These are phyloP conservation scores for Cenopis cana DNA, from an alignment of 2,888 invertebrate species.

Conservation along the genomic window DNA sequence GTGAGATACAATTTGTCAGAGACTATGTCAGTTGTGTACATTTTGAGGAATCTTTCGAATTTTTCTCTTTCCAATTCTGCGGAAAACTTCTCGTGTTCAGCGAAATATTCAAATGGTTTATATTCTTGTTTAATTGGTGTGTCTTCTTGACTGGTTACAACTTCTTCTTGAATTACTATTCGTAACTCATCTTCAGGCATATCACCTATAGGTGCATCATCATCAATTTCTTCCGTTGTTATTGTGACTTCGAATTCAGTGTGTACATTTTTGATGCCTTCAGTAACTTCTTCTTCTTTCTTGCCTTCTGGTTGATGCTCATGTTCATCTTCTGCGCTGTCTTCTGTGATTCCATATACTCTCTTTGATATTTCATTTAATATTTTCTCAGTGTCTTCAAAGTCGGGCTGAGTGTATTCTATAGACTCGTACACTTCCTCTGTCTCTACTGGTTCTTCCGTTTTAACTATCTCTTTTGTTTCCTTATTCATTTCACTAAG, in stretches of 20 bases:
- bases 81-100: constrained; percentile 69
- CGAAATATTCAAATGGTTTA: constrained; percentile 65
- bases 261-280: constrained; percentile 28
- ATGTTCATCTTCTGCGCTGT: constrained; percentile 48
- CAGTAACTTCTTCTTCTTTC: constrained; percentile 26
- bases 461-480: constrained; percentile 42
- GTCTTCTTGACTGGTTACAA: constrained; percentile 23
- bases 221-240: constrained; percentile 68
- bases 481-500: constrained; percentile 47
- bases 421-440: constrained; percentile 31
- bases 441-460: constrained; percentile 45
- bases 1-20: constrained; percentile 66
- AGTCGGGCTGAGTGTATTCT: constrained; percentile 45
- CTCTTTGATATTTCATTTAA: constrained; percentile 40
- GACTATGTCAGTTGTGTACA: constrained; percentile 53
- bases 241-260: constrained; percentile 64
- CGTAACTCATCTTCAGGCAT: constrained; percentile 33
- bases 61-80: constrained; percentile 68
- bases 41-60: constrained; percentile 65
- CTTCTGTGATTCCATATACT: constrained; percentile 48
- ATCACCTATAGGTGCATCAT: constrained; percentile 56
- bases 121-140: constrained; percentile 50
- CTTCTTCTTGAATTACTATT: constrained; percentile 28
- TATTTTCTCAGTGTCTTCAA: constrained; percentile 39
- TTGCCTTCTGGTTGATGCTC: constrained; percentile 33